Conservation (phyloP, 2,888 invertebrate species). For the Euzetes globulus region DNA sequence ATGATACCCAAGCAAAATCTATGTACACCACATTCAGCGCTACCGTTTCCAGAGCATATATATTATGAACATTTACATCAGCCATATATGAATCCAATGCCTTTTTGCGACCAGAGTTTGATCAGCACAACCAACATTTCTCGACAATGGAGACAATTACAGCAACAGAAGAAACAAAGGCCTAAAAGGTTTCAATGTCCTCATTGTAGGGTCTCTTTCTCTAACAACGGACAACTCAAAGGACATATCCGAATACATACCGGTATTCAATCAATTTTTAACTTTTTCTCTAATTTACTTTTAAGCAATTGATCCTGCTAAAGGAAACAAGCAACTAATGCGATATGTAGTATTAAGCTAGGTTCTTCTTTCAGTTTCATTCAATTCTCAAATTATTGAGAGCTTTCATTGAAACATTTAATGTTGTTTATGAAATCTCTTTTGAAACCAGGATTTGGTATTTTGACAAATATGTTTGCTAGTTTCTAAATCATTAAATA, state of each 20-base stretch:
- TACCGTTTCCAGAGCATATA: neutral
- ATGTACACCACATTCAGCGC: neutral
- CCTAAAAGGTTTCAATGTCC: slow-evolving; percentile 51
- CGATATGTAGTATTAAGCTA: too few relatives aligned
- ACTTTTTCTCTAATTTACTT: too few relatives aligned
- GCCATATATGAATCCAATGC: neutral
- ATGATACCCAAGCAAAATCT: neutral
- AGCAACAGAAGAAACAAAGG: slow-evolving; percentile 43
- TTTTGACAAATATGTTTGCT: too few relatives aligned
- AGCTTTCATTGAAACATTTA: too few relatives aligned
- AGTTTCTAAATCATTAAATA: too few relatives aligned
- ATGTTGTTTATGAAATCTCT: too few relatives aligned
- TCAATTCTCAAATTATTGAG: too few relatives aligned
- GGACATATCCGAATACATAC: slow-evolving; percentile 84
- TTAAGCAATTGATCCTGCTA: too few relatives aligned
- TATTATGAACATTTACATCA: slow-evolving; percentile 12
- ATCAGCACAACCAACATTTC: neutral
- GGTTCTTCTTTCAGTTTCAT: too few relatives aligned
- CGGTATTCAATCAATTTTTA: slow-evolving; percentile 51
- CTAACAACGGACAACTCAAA: slow-evolving; percentile 85
- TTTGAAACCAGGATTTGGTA: too few relatives aligned
- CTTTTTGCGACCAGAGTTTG: neutral
- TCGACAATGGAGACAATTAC: slow-evolving; percentile 27
- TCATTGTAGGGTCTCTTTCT: slow-evolving; percentile 80
- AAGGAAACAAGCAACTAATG: too few relatives aligned